Base-by-base conservation (phyloP, 1,140 invertebrate species). In the Bathynomus jamesi region DNA sequence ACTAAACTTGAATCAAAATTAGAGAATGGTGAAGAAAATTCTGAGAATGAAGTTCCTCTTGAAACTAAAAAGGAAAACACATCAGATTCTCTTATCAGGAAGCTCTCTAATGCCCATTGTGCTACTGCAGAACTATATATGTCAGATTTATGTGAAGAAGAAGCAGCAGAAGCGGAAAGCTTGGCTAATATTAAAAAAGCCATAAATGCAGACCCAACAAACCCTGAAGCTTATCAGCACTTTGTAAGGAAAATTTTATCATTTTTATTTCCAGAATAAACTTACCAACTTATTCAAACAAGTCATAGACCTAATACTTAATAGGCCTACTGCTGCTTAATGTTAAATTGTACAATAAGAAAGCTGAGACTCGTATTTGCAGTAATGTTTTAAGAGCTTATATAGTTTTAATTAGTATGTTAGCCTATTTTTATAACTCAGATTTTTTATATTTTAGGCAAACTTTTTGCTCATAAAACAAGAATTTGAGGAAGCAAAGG, bases 61-160 rank as follows among this genome's bases (percentile, higher is more conserved):
- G 7, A 40, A 46, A 67, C 28, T 61, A 5, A 8, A 29, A 28
- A 29, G 17, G 3, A 17, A 17, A 17, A 53, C 29, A 10, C 67
- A 67, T 21, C 13, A 53, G 32, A 65, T 69, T 13, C 17, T 32
- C 25, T 67, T 65, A 29, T 13, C 24, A 60, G 65, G 70, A 27
- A 65, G n/a, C 64, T 67, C 29, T n/a, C 69, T 40, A 71, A 30
- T 53, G 61, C 53, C n/a, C 60, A 65, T 29, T 69, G 63, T 61
- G 28, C 62, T 65, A 25, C 65, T 29, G 70, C 62, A 46, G 62
- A 71, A 31, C 62, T 65, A 25, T 64, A 65, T 27, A 65, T 71
- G 62, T 61, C 70, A 32, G 70, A 71, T 65, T 27, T 64, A 13
- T 71, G 64, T 66, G 64, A 65, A 53, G 62, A 71, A 29, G 31